Conservation (phyloP, 2,888 invertebrate species). For the Junonia oenone region DNA sequence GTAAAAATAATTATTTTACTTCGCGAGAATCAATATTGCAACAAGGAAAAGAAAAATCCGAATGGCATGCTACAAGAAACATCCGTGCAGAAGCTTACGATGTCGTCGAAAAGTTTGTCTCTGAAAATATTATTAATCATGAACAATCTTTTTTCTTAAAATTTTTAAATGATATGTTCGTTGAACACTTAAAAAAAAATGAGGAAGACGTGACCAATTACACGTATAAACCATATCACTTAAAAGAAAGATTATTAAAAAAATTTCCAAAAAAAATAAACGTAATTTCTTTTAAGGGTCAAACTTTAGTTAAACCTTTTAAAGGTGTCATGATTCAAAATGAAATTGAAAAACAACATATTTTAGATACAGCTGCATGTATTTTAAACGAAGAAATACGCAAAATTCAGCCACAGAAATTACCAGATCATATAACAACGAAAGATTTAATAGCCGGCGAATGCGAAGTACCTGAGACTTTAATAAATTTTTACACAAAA, state of each 20-base stretch:
- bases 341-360: constrained; percentile 4
- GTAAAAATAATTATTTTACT: constrained; percentile 7
- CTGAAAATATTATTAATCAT: neutral
- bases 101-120: constrained; percentile 7
- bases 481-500: neutral
- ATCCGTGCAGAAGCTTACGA: constrained; percentile 7
- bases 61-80: constrained; percentile 7
- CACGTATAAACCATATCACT: neutral
- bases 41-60: constrained; percentile 4
- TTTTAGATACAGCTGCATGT: neutral
- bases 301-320: constrained; percentile 6
- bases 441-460: neutral
- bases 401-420: neutral
- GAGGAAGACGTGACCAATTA: neutral
- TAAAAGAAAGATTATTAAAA: constrained; percentile 2
- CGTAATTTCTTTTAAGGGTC: constrained; percentile 4
- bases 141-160: neutral
- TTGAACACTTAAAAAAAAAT: neutral
- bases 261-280: constrained; percentile 3
- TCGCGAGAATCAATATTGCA: constrained; percentile 3
- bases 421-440: neutral
- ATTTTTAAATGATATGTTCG: neutral
- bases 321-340: constrained; percentile 5
- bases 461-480: neutral
- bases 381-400: neutral